Evolutionary conservation across 2,113 vertebrate genomes (phyloP), one percentile per base, ranked within the genome.

Genomic region (Clarias magur): DNA sequence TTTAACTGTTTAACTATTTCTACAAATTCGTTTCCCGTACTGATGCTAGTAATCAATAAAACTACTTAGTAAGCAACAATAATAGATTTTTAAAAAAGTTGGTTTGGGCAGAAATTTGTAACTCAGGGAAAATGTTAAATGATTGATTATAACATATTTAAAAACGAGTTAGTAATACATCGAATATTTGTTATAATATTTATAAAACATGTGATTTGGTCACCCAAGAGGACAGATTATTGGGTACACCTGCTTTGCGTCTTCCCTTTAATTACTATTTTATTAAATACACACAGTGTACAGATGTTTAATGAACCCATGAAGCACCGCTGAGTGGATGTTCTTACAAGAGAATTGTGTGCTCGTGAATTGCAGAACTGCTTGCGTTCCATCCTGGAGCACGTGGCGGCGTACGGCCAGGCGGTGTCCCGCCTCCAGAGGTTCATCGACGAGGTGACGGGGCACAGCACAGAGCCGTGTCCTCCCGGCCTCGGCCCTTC

Each of bases 361-460:
- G 34, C 13, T 25, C 70, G 23, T 19, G 48, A 76, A 62, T 27
- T 38, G 38, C 90, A 99, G 98, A 97, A 94, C 90, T 98, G 98
- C 68, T 92, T 99, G 87, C 96, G 91, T 21, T 98, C 98, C 30
- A 94, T 99, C 7, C 92, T 99, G 91, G 98, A 99, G 86, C 96
- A 98, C 65, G 95, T 99, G 19, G 97, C 98, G 0, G 95, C 96
- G 0, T 99, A 98, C 73, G 98, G 98, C 12, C 97, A 99, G 92
- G 97, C 97, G 3, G 97, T 99, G 34, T 97, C 95, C 88, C 93
- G 96, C 82, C 95, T 99, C 16, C 98, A 99, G 92, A 96, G 95
- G 86, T 99, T 99, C 89, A 99, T 99, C n/a, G 98, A 99, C 88
- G 98, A 99, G 90, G 97, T 99, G 89, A 98, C 97, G 83, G 98